Percentiles rank a stretch among this genome's conserved stretches.
phyloP scores from a whole-genome alignment of 2,113 vertebrate species.

The Delphinapterus leucas region DNA sequence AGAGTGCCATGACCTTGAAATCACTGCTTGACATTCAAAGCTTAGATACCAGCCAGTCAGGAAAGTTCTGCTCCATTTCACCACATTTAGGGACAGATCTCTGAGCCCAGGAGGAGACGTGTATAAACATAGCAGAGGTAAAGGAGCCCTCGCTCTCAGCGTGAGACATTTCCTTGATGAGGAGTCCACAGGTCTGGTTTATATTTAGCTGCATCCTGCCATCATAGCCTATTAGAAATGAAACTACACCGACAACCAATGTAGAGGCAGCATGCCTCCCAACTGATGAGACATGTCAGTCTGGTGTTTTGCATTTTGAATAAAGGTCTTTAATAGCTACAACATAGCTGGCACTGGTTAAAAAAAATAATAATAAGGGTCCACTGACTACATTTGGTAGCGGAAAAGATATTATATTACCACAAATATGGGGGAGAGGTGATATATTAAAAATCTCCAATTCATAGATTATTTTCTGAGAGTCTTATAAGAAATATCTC shows the following conservation, averaged over 20 bases:
- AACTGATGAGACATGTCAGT: constrained; percentile 3
- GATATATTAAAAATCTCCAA: neutral
- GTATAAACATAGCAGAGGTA: constrained; percentile 65
- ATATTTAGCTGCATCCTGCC: constrained; percentile 79
- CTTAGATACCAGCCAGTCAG: constrained; percentile 26
- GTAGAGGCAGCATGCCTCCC: neutral
- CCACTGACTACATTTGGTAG: neutral
- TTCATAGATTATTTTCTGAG: neutral
- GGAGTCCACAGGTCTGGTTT: constrained; percentile 75
- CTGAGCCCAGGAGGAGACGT: constrained; percentile 51
- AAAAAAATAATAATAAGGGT: neutral
- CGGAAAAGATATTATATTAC: neutral
- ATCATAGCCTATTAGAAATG: constrained; percentile 56
- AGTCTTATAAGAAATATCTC: neutral
- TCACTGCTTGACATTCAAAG: neutral
- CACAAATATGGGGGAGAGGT: neutral
- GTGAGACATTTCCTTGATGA: constrained; percentile 76
- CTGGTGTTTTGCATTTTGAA: constrained; percentile 35
- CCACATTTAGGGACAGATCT: constrained; percentile 44
- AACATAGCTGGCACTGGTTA: neutral
- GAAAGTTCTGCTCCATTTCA: neutral
- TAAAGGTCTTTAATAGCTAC: constrained; percentile 4
- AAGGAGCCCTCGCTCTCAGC: constrained; percentile 71
- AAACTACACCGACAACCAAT: constrained; percentile 38
- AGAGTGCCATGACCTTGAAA: neutral